A percentile compares a stretch with the other conserved stretches of the same genome.
Conservation (phyloP, 2,888 invertebrate species). For the Platypus cylindrus region DNA sequence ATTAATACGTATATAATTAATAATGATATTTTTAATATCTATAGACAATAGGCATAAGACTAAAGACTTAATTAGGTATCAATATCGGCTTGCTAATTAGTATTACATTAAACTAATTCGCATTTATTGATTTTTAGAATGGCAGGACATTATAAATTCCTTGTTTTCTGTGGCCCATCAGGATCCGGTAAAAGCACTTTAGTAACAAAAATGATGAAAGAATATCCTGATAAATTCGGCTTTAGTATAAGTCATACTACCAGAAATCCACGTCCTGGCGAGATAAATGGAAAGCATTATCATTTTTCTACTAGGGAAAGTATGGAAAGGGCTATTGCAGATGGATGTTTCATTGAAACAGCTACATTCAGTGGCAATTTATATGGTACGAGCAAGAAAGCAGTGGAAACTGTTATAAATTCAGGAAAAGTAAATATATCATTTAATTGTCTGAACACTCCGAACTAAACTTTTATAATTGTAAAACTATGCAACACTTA, state of each 20-base stretch:
- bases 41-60: too few species aligned
- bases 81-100: too few species aligned
- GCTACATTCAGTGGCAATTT: constrained; percentile 87
- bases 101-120: too few species aligned
- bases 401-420: constrained; percentile 67
- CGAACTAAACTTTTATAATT: too few species aligned
- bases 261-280: constrained; percentile 62
- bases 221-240: constrained; percentile 81
- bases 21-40: too few species aligned
- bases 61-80: too few species aligned
- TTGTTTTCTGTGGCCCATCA: constrained; percentile 93
- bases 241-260: constrained; percentile 95
- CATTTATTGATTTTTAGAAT: neutral
- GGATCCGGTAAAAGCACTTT: constrained; percentile 95
- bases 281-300: constrained; percentile 71
- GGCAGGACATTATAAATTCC: constrained; percentile 37
- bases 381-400: constrained; percentile 90
- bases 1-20: too few species aligned
- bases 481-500: too few species aligned
- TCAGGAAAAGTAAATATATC: constrained; percentile 46
- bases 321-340: constrained; percentile 62
- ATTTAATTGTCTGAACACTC: neutral
- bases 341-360: constrained; percentile 82
- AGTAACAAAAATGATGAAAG: constrained; percentile 70
- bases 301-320: constrained; percentile 65